Conservation (phyloP, 2,113 vertebrate species). For the Microcebus murinus region DNA sequence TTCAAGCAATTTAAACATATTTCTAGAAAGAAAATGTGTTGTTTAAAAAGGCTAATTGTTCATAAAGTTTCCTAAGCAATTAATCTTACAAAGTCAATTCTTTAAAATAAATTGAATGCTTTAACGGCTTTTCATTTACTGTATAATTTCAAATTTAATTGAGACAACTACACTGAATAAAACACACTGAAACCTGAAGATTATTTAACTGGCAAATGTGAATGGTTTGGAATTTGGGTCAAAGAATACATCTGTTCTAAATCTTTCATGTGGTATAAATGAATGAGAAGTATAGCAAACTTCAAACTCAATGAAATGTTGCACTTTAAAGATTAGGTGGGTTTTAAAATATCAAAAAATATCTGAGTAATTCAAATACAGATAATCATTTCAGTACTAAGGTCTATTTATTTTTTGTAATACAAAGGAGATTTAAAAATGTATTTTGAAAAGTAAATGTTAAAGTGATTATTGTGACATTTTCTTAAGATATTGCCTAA, state of each 20-base stretch:
- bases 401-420: slow-evolving; percentile 68
- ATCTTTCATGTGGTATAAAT: not conserved
- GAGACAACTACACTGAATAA: slow-evolving; percentile 42
- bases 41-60: slow-evolving; percentile 45
- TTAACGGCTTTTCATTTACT: slow-evolving; percentile 58
- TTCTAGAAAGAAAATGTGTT: not conserved
- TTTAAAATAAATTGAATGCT: slow-evolving; percentile 44
- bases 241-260: not conserved
- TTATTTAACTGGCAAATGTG: slow-evolving; percentile 7
- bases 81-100: slow-evolving; percentile 55
- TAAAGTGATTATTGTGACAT: slow-evolving; percentile 70
- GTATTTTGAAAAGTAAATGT: slow-evolving; percentile 76
- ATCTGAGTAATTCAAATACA: slow-evolving; percentile 65
- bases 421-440: slow-evolving; percentile 61
- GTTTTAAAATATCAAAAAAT: not conserved
- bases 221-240: not conserved
- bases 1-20: slow-evolving; percentile 9
- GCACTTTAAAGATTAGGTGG: slow-evolving; percentile 23
- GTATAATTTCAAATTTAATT: slow-evolving; percentile 53
- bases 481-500: slow-evolving; percentile 67
- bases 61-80: slow-evolving; percentile 45
- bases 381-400: slow-evolving; percentile 74
- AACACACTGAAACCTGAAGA: slow-evolving; percentile 20
- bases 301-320: slow-evolving; percentile 46
- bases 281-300: slow-evolving; percentile 34